Conservation (phyloP, 2,888 invertebrate genomes). For the Microctonus aethiopoides region DNA sequence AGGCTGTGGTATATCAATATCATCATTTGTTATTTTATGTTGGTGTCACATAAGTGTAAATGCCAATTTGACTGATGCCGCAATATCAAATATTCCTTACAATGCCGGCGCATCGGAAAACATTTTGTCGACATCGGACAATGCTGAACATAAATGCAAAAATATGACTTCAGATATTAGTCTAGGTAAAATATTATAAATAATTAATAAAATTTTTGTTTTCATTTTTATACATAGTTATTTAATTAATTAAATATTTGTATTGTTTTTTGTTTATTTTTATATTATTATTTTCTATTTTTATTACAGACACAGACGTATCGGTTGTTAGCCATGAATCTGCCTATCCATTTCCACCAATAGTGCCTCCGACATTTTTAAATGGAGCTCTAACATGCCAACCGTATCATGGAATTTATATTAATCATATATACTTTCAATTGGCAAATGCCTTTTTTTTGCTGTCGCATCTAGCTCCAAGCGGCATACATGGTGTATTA, state of each 20-base stretch:
- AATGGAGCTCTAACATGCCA: slow-evolving; percentile 64
- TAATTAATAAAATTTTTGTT: neutral
- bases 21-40: slow-evolving; percentile 54
- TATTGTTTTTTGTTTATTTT: too few species aligned
- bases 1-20: slow-evolving; percentile 59
- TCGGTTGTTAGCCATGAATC: slow-evolving; percentile 57
- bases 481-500: slow-evolving; percentile 80
- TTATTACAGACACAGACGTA: slow-evolving; percentile 53
- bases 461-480: slow-evolving; percentile 84
- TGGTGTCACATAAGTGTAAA: slow-evolving; percentile 55
- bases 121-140: slow-evolving; percentile 58
- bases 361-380: slow-evolving; percentile 65
- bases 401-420: slow-evolving; percentile 68
- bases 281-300: too few species aligned
- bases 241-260: slow-evolving; percentile 14
- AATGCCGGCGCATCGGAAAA: slow-evolving; percentile 59
- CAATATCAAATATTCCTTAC: slow-evolving; percentile 63
- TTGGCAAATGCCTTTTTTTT: slow-evolving; percentile 86
- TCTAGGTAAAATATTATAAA: slow-evolving; percentile 48
- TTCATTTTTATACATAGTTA: neutral
- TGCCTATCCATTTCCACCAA: slow-evolving; percentile 60
- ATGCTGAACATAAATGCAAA: slow-evolving; percentile 55
- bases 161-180: slow-evolving; percentile 59
- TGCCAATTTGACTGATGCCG: slow-evolving; percentile 62
- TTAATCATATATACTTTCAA: slow-evolving; percentile 87